Evolutionary conservation across 1,140 invertebrate species (phyloP), one percentile per base, ranked within the genome.

Genomic region (Drosophila mojavensis): DNA sequence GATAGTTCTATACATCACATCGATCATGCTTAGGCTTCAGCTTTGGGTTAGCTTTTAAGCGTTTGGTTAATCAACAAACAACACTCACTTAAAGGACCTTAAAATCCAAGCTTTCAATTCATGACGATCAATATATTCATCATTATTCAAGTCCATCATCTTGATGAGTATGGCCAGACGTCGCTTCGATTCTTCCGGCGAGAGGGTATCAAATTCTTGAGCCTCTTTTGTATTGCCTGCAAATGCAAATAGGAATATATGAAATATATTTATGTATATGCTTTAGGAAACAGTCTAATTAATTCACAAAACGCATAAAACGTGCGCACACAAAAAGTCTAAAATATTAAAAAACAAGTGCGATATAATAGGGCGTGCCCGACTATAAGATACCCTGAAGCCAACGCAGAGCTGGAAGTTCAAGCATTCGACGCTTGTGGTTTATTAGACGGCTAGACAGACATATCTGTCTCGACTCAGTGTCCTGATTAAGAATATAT

Each of bases 81-180:
- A 90, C 82, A 93, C 94, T 94, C 93, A 98, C 97, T 94, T 95
- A 92, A 99, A 99, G 48, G 98, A 99, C 79, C 97, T 94, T 47
- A 98, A 93, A 84, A 99, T 98, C 98, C 98, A 99, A 5, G 96
- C 94, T 92, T 96, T 96, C 1, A 99, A 93, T 93, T 99, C 98
- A 56, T 95, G 93, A 65, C 95, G 94, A 88, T 96, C 96, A 75
- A 99, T 96, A 66, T 92, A 93, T 71, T 95, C 92, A 78, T 97
- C 95, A 51, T 78, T 79, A 92, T 97, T 95, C 17, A 95, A 91
- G 93, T 99, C 98, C 97, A 99, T 99, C 93, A 97, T 96, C 3
- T 93, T 94, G n/a, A 98, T 94, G 20, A 99, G 93, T 59, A 96
- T 94, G 39, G 92, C 93, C 1, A 99, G 94, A 67, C 98, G 93